Evolutionary conservation across 2,797 vertebrate genomes (phyloP).

Genomic region (Pipistrellus nathusii): DNA sequence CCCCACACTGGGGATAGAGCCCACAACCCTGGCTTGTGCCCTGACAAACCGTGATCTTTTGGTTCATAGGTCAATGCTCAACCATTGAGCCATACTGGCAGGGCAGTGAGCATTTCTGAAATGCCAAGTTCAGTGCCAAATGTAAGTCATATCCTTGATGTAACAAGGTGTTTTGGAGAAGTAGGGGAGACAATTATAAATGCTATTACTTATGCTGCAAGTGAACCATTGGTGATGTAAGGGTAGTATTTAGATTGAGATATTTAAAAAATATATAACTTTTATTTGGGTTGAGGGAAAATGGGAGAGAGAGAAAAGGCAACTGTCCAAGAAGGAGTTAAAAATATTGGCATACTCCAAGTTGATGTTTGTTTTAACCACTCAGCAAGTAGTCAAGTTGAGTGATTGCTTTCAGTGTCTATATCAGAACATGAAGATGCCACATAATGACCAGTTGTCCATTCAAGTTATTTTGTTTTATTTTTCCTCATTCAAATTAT

Average conservation of each 20-base stretch:
- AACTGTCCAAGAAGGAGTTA: not conserved
- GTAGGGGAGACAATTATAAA: not conserved
- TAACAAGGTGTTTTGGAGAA: constrained; percentile 2
- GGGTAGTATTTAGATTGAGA: not conserved
- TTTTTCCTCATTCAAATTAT: not conserved
- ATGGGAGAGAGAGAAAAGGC: not conserved
- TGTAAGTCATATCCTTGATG: not conserved
- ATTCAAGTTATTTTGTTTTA: not conserved
- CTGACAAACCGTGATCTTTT: too few species aligned
- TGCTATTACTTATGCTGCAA: not conserved
- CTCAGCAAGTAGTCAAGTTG: not conserved
- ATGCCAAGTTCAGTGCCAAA: not conserved
- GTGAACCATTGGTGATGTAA: not conserved
- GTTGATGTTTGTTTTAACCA: not conserved
- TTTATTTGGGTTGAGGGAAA: not conserved
- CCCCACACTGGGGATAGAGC: too few species aligned
- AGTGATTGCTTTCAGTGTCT: not conserved
- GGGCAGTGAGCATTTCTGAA: not conserved
- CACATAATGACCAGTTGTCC: not conserved
- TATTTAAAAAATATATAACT: not conserved
- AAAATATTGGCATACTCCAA: not conserved
- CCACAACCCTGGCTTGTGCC: too few species aligned
- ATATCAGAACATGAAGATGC: not conserved
- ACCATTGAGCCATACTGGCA: too few species aligned
- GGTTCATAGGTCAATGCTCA: too few species aligned